Base-by-base conservation (phyloP, 2,888 invertebrate genomes). In the Apamea anceps region DNA sequence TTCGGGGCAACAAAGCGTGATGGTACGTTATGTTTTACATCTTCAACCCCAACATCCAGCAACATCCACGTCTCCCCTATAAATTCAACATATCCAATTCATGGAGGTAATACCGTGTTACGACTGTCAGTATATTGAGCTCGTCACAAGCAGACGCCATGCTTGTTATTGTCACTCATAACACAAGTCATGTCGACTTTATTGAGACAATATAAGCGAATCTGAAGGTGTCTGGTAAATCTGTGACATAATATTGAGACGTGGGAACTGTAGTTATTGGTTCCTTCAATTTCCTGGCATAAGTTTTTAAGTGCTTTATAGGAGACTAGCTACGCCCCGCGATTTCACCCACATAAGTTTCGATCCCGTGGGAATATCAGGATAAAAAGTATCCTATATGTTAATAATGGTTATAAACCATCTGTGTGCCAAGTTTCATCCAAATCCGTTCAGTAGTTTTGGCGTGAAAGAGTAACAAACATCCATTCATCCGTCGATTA, bases 91-190 rank as follows among this genome's bases (percentile, higher is more conserved):
- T 21, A 54, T 84, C 15, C 62, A 84, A 73, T 67, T 67, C 65
- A 63, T 13, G 48, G 51, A 66, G 65, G 81, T 42, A 65, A 83
- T 67, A 71, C n/a, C 6, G 28, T 51, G 81, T 57, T 85, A 81
- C 21, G 68, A 57, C 57, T 32, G 25, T 21, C 42, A 25, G 45
- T 65, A 57, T 80, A 57, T 84, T 42, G 81, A 62, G 60, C 45
- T 15, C 25, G 66, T 73, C 71, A 62, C 68, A 72, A 13, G 28
- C 45, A 82, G 74, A 37, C 67, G 72, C 60, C 28, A 71, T 85
- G 54, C 76, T 62, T 71, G 81, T 76, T 81, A 81, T 70, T 65
- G 72, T 85, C 75, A 62, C 37, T 62, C 82, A 70, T 77, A 87
- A 72, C 72, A 71, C 28, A 25, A 60, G 70, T 62, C 72, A 32